Percentiles rank a stretch among this genome's conserved stretches.
Conservation (phyloP, 2,797 vertebrate species). For the Monodelphis domestica region DNA sequence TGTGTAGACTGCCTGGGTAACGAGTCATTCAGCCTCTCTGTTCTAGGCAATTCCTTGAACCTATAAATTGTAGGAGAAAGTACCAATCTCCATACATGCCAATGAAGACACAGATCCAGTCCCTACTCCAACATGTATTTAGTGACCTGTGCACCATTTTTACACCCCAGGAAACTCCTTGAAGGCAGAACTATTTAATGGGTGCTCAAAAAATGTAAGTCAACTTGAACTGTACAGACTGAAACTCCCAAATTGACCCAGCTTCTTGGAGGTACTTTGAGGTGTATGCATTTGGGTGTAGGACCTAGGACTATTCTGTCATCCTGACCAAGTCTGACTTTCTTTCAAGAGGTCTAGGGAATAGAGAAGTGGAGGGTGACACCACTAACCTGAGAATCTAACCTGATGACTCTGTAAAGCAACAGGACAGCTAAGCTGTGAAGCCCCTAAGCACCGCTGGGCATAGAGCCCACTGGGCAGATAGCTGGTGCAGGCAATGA, state of each 20-base stretch:
- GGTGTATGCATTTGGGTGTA: background rate
- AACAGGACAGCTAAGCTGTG: conserved; percentile 45
- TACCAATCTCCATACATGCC: background rate
- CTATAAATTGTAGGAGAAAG: background rate
- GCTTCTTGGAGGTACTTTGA: background rate
- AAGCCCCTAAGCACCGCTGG: conserved; percentile 62
- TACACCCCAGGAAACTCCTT: background rate
- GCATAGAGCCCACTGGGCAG: conserved; percentile 62
- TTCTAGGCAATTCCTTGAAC: background rate
- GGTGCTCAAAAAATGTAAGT: background rate
- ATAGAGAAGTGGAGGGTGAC: background rate
- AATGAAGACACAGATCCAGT: background rate
- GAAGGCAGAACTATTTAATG: background rate
- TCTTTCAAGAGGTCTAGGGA: conserved; percentile 6
- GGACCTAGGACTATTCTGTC: background rate
- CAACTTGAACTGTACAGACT: background rate
- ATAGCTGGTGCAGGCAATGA: conserved; percentile 60
- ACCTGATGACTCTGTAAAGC: conserved; percentile 15
- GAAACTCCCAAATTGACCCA: background rate
- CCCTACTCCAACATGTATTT: background rate
- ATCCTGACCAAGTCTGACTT: conserved; percentile 12
- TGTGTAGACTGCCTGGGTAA: background rate
- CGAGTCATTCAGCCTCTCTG: background rate
- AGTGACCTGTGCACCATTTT: background rate
- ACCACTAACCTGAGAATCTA: background rate